Evolutionary conservation across 2,797 vertebrate genomes (phyloP).

Genomic region (Novumbra hubbsi): DNA sequence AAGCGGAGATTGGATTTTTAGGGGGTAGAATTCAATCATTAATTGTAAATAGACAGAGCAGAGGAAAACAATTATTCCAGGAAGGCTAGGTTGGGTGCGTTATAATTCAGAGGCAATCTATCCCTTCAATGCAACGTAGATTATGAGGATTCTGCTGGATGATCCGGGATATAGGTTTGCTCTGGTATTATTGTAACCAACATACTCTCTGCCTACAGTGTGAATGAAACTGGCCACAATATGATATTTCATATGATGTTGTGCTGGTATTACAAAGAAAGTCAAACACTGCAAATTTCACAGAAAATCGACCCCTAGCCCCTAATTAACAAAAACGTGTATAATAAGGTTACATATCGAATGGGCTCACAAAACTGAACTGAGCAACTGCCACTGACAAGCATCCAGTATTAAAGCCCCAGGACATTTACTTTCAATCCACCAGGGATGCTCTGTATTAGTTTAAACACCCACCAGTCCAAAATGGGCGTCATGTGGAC

Average conservation of each 20-base stretch:
- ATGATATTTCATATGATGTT: not conserved
- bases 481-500: no score
- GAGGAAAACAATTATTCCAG: constrained; percentile 70
- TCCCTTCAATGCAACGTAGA: constrained; percentile 58
- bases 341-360: constrained; percentile 43
- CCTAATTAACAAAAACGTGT: constrained; percentile 23
- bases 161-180: not conserved
- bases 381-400: constrained; percentile 3
- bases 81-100: constrained; percentile 70
- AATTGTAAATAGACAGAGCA: constrained; percentile 76
- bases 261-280: not conserved
- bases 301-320: not conserved
- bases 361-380: constrained; percentile 45
- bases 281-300: not conserved
- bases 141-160: not conserved
- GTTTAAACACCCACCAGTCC: constrained; percentile 36
- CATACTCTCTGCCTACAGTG: not conserved
- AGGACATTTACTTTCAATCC: no score
- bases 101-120: constrained; percentile 74
- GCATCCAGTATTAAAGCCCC: constrained; percentile 42
- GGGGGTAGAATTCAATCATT: constrained; percentile 72
- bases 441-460: constrained; percentile 57
- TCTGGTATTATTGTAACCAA: not conserved
- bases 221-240: not conserved
- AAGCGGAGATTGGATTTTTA: constrained; percentile 49